Base-by-base conservation (phyloP, 2,113 vertebrate genomes). In the Helogale parvula region DNA sequence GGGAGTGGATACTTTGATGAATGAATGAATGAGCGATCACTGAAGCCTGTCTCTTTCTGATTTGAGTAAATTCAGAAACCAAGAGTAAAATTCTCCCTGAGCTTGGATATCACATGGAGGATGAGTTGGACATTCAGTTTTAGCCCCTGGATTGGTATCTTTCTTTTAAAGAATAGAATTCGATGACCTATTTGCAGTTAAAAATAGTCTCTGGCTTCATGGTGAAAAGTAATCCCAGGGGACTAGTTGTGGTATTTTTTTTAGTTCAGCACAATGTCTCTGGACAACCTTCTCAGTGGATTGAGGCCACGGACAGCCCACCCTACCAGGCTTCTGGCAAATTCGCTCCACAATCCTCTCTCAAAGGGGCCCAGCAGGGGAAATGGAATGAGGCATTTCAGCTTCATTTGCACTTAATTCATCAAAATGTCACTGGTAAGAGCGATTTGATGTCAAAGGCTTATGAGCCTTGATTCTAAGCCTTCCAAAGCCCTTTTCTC, bases 351-450 rank as follows among this genome's bases (percentile, higher is more conserved):
- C 14, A 77, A 38, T 93, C 50, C 69, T 84, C 66, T 90, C 65
- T 90, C 86, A 33, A n/a, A 72, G 80, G 72, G 33, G 19, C 90
- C 76, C 50, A 35, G 74, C 50, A 90, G 76, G 52, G 82, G 54
- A 97, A 96, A 81, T 2, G 3, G 94, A 95, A 97, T 8, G 35
- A 97, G 60, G 84, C 68, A 57, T 94, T 97, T 97, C 87, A 90
- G 96, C 93, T 97, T 96, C 97, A 95, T 95, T 97, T 98, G 90
- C 57, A 95, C 88, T 94, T 95, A 97, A 97, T 97, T 97, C 76
- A 16, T 98, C 97, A 98, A 96, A 92, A 96, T 97, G 95, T 98
- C 96, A 97, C 50, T 85, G 97, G 93, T 96, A 90, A 97, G 95
- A 96, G 92, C 90, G 94, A 94, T 97, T 93, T 96, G 97, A 97